Evolutionary conservation across 2,888 invertebrate species (phyloP), one percentile per base, ranked within the genome.

Genomic region (Lasioglossum lativentre): DNA sequence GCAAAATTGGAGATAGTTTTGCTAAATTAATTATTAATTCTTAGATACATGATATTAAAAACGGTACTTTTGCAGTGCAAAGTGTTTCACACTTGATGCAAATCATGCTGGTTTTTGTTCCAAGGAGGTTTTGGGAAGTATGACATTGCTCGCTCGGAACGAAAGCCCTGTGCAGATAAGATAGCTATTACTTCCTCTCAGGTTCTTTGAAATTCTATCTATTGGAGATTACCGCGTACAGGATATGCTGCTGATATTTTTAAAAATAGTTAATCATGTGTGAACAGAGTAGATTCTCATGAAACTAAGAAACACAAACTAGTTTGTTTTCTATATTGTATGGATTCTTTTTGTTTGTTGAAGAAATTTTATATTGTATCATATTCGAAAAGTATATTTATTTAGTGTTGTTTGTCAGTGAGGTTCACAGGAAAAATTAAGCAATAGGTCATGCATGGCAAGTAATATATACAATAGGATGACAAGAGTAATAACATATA

Each of bases 401-500:
- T 63, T 34, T 34, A 2, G 66, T 63, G 27, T 70, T 76, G 6
- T 59, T 34, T 45, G 38, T 27, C 73, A 70, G 63, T 38, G 45
- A 70, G 75, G 74, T 78, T 34, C 71, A 14, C n/a, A 52, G 47
- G 34, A 81, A 83, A 76, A 86, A 78, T 84, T 76, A 74, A 80
- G 40, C 71, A 30, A 59, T 70, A 23, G 30, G 70, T 75, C 72
- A 34, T 78, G 47, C 66, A 76, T 78, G 56, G 71, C 76, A 42
- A 78, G 79, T 88, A 88, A 88, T 86, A 83, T 30, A 80, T 90
- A 87, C 88, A 90, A 90, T 90, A 82, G 89, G 82, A 86, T 87
- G 90, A 90, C 84, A 87, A 89, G 87, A 87, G 89, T 75, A 91
- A 90, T 91, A 90, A 90, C 83, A 83, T 85, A 74, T 91, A 91